Evolutionary conservation across 2,113 vertebrate genomes (phyloP), one percentile per base, ranked within the genome.

Genomic region (Otolemur garnettii): DNA sequence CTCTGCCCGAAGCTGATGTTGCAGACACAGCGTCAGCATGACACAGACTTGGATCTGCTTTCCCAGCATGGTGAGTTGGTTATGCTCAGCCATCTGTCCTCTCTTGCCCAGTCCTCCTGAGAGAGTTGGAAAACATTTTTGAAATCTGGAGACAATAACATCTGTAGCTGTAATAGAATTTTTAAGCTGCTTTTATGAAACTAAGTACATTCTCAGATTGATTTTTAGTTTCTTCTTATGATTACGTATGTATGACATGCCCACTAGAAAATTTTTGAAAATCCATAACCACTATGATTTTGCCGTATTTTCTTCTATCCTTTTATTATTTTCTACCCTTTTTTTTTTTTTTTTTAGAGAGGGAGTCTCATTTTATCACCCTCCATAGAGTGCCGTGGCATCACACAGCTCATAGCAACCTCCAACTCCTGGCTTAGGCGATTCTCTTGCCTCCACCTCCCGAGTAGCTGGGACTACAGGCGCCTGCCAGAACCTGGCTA

Each of bases 101-200:
- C 75, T 83, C 81, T 18, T 22, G 53, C 69, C 68, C 26, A 5
- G 81, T 79, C 42, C 64, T 72, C 86, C 57, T 10, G 72, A 93
- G 82, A 64, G 4, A n/a, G 0, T 2, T 62, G 69, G 35, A 81
- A 77, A 96, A 77, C 69, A 50, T 53, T 53, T 86, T 24, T 55
- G 45, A 96, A 77, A 95, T 96, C 79, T 62, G 62, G 79, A 86
- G 19, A 78, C 3, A 42, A 45, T 30, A 85, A 72, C 74, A 68
- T 78, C 79, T 95, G n/a, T 55, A 72, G 75, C 33, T 71, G 1
- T 42, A 60, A 38, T 18, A 72, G 10, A 14, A 21, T 5, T 60
- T 89, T 62, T 82, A 68, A 35, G 2, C 91, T 68, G 91, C 62
- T 85, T 72, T 86, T 53, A 35, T 28, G 30, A 21, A 88, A 72